These are phyloP conservation scores for Lytechinus variegatus DNA, from an alignment of 35 echinoderm and acorn worm genomes.

Conservation along the genomic window DNA sequence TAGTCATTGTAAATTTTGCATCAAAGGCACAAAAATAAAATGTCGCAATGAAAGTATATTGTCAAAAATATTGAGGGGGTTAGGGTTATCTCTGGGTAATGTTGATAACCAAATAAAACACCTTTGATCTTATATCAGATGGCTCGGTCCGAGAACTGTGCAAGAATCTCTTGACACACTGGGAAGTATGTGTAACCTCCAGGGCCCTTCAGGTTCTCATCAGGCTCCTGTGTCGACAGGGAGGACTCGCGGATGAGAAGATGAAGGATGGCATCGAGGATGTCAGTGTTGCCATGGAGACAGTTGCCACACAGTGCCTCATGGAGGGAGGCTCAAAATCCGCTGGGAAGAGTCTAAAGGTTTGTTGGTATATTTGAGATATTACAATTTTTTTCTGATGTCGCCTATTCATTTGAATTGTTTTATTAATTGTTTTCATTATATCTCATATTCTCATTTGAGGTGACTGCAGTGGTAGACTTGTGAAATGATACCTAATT, in stretches of 20 bases:
- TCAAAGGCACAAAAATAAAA: no score
- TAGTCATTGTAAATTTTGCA: no score
- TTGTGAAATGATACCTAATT: no score
- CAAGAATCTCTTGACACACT: constrained; percentile 70
- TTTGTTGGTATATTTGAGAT: background rate
- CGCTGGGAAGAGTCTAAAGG: constrained; percentile 54
- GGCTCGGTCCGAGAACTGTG: constrained; percentile 57
- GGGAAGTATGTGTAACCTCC: constrained; percentile 74
- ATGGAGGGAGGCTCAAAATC: constrained; percentile 44
- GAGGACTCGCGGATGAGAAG: background rate
- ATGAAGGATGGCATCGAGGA: constrained; percentile 9
- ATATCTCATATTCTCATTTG: no score
- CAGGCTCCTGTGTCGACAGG: constrained; percentile 52
- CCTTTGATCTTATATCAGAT: background rate
- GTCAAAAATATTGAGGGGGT: no score
- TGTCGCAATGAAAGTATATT: no score
- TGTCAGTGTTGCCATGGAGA: constrained; percentile 52
- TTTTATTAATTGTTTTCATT: no score
- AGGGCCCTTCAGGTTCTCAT: constrained; percentile 72
- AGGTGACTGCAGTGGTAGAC: no score
- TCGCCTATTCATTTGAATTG: no score
- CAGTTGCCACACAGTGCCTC: constrained; percentile 58
- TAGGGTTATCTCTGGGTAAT: no score
- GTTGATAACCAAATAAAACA: background rate
- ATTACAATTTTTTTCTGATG: no score